These are phyloP conservation scores for Orthonevra nobilis DNA, from an alignment of 2,888 invertebrate species.

Conservation along the genomic window DNA sequence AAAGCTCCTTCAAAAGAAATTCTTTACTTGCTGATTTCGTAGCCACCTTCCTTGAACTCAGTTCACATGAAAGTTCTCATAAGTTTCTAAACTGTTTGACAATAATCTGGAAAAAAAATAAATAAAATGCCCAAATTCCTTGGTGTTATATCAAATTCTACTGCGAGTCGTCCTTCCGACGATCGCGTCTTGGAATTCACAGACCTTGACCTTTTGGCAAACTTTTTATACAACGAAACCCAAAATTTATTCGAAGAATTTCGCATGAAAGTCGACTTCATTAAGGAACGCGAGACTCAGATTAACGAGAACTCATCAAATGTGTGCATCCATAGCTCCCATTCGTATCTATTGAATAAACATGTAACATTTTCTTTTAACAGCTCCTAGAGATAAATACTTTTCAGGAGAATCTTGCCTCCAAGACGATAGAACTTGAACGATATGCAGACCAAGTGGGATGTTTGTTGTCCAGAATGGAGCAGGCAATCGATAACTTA, in stretches of 20 bases:
- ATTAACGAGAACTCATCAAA: slow-evolving; percentile 28
- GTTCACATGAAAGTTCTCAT: too few relatives aligned
- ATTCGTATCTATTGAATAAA: neutral
- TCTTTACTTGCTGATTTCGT: too few relatives aligned
- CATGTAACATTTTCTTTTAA: neutral
- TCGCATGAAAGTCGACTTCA: slow-evolving; percentile 62
- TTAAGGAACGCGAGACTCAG: slow-evolving; percentile 65
- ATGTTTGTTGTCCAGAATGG: slow-evolving; percentile 14
- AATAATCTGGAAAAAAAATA: neutral
- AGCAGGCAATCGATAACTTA: slow-evolving; percentile 22
- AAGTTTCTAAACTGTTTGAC: neutral
- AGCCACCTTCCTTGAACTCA: too few relatives aligned
- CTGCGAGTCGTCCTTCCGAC: slow-evolving; percentile 1
- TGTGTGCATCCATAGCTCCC: slow-evolving; percentile 7
- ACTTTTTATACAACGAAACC: slow-evolving; percentile 67
- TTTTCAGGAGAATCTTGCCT: slow-evolving; percentile 3
- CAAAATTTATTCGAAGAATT: slow-evolving; percentile 71
- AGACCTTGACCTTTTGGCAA: slow-evolving; percentile 70
- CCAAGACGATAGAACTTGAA: neutral
- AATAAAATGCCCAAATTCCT: slow-evolving; percentile 65
- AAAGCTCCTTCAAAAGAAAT: too few relatives aligned
- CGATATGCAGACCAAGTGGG: neutral
- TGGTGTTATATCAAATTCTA: slow-evolving; percentile 55
- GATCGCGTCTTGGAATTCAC: slow-evolving; percentile 61
- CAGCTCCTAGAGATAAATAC: slow-evolving; percentile 3